Evolutionary conservation across 1,140 invertebrate species (phyloP), one percentile per base, ranked within the genome.

Genomic region (Stenopsyche tienmushanensis): DNA sequence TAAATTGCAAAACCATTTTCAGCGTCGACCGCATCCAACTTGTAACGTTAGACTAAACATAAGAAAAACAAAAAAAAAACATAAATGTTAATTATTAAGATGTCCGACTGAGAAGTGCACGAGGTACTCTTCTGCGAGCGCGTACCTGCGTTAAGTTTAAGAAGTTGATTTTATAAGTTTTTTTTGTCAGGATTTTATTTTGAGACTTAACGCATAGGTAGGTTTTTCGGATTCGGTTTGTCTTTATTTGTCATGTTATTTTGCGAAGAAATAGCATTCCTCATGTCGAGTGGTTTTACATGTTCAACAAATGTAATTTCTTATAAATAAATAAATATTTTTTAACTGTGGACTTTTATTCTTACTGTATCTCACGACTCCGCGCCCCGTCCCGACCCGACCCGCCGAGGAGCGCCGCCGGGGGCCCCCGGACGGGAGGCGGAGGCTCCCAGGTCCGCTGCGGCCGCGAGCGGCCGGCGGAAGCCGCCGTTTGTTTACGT

Each of bases 241-340:
- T 81, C 78, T 78, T 79, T 68, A 78, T 78, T 78, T 79, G 79
- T 78, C 78, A 77, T 80, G 78, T 81, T 81, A 78, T 79, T 80
- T 78, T 81, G 74, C 80, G 79, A 79, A 77, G 78, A 77, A 80
- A 75, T 80, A 81, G 78, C 80, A 81, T 81, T 81, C 80, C 80
- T 80, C 78, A 77, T 65, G 78, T 81, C 80, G 77, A 80, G 77
- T 77, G 78, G 77, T 79, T 80, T 81, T 80, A 81, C 78, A 81
- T 80, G 77, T 81, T 81, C 79, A 81, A 80, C 78, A 80, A 81
- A 80, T 39, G 76, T 80, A 80, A 81, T 80, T 81, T 81, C 80
- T 77, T 81, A 81, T 80, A 79, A 79, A 76, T 75, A 69, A 64
- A 60, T 75, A 75, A 71, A 71, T 71, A 71, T 71, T 71, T 71